A percentile compares a stretch with the other conserved stretches of the same genome.
Evolutionary conservation across 2,113 vertebrate genomes (phyloP).

Genomic region (Muntiacus reevesi): DNA sequence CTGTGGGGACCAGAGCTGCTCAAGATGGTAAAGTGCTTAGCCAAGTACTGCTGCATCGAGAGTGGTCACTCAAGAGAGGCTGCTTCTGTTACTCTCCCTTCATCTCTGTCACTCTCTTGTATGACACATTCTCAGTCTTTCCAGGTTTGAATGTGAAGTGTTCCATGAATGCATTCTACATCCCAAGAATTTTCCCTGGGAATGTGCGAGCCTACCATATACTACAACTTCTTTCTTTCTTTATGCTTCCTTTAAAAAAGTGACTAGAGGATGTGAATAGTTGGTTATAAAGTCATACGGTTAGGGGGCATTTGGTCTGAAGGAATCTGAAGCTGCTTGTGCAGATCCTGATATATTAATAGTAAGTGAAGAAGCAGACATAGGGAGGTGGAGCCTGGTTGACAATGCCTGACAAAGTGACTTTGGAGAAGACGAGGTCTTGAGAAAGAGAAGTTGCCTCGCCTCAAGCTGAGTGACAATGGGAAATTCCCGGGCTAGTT

Average conservation of each 20-base stretch:
- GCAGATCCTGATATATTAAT: neutral
- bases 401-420: neutral
- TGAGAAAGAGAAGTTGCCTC: neutral
- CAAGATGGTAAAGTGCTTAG: neutral
- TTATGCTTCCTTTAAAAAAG: neutral
- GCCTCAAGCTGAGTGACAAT: neutral
- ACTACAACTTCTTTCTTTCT: neutral
- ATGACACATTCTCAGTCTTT: neutral
- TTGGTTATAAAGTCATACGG: neutral
- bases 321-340: neutral
- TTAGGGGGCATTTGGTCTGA: neutral
- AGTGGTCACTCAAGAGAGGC: neutral
- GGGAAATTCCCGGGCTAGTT: neutral
- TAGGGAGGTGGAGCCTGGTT: neutral
- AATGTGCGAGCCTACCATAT: too few species aligned
- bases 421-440: neutral
- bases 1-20: neutral
- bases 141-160: neutral
- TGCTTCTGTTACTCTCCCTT: neutral
- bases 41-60: neutral
- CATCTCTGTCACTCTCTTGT: neutral
- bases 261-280: neutral
- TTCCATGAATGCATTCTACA: too few species aligned
- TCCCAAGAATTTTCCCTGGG: neutral
- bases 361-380: neutral